Evolutionary conservation across 2,888 invertebrate species (phyloP).

Genomic region (Mesorhabditis spiculigera): DNA sequence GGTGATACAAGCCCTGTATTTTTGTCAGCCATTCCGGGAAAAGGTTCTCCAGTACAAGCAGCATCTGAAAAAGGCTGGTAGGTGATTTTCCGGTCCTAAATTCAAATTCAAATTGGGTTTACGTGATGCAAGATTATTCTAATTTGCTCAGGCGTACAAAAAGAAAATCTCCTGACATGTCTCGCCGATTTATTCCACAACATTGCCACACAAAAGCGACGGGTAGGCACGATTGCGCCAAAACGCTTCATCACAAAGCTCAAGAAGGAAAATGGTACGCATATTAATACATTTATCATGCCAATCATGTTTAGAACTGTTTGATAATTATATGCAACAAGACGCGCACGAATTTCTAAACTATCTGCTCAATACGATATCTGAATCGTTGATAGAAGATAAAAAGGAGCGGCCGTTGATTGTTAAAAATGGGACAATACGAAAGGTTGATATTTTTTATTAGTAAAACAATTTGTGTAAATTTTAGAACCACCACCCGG

Average conservation of each 20-base stretch:
- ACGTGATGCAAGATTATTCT: constrained; percentile 17
- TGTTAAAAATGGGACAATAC: not conserved
- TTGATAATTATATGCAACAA: constrained; percentile 95
- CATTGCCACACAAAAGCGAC: constrained; percentile 99
- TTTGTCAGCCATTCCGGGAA: constrained; percentile 97
- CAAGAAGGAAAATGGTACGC: constrained; percentile 89
- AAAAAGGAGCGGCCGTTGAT: constrained; percentile 28
- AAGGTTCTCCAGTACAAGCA: constrained; percentile 93
- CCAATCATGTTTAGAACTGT: constrained; percentile 73
- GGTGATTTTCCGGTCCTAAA: not conserved
- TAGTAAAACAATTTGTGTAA: constrained; percentile 12
- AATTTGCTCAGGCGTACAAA: constrained; percentile 61
- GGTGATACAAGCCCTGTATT: constrained; percentile 96
- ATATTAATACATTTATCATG: not conserved
- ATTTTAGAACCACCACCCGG: not conserved
- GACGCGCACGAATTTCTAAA: constrained; percentile 99
- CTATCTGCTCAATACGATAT: constrained; percentile 95
- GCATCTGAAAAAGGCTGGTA: constrained; percentile 59
- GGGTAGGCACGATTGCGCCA: constrained; percentile 95
- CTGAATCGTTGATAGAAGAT: constrained; percentile 77
- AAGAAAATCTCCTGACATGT: constrained; percentile 94
- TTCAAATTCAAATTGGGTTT: constrained; percentile 5
- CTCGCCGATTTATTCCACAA: constrained; percentile 97
- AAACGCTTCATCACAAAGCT: constrained; percentile 98
- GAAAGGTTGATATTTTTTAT: not conserved